Evolutionary conservation across 2,113 vertebrate species (phyloP).

Genomic region (Recurvirostra avosetta): DNA sequence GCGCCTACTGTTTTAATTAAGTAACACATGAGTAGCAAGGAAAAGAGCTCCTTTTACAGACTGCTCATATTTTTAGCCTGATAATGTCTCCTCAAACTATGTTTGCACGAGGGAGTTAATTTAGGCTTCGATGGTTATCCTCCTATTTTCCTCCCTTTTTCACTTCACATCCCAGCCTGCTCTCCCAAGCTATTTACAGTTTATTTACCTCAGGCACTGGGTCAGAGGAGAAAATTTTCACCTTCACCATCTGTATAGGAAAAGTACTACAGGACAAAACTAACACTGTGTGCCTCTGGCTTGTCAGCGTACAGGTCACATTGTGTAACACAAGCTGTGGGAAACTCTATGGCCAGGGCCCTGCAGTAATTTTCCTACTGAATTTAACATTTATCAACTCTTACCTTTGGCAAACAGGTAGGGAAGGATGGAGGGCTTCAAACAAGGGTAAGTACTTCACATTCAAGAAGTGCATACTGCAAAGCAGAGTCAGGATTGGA

Average conservation of each 20-base stretch:
- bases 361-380: neutral
- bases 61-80: neutral
- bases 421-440: rapidly evolving
- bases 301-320: neutral
- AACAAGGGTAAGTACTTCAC: neutral
- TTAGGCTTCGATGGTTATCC: neutral
- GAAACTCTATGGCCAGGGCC: neutral
- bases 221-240: slow-evolving; percentile 25
- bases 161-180: neutral
- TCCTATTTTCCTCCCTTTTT: neutral
- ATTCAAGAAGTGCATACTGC: neutral
- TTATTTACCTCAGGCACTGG: neutral
- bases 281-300: neutral
- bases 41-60: neutral
- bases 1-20: neutral
- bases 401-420: neutral
- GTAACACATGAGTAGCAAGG: neutral
- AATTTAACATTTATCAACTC: neutral
- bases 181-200: neutral
- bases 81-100: neutral
- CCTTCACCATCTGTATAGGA: slow-evolving; percentile 22
- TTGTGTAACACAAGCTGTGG: neutral
- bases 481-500: neutral
- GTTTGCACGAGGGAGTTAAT: neutral
- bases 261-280: slow-evolving; percentile 55